Base-by-base conservation (phyloP, 2,797 vertebrate genomes). In the Rhabdomys pumilio region DNA sequence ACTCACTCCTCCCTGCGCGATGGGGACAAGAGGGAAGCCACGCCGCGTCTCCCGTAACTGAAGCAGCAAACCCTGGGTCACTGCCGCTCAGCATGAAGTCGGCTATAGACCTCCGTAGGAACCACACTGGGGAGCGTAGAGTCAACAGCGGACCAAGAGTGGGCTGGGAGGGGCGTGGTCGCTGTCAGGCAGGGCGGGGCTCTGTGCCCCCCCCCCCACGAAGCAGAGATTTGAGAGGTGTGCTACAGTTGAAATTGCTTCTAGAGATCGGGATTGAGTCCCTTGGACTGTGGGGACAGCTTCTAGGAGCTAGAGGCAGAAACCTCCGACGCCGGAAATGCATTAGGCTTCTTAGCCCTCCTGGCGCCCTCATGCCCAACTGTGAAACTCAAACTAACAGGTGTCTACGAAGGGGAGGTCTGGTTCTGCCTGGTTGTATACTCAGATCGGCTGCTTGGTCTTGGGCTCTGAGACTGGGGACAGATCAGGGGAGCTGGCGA, bases 101-200 rank as follows among this genome's bases (percentile, higher is more conserved):
- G 6, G 76, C 47, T 0, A 69, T 69, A 47, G 55, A 59, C 63
- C 90, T 59, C 19, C 1, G 3, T n/a, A 0, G 69, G 41, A 61
- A 34, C 41, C n/a, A 82, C 20, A 4, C 22, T 13, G 13, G 86
- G 63, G 20, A n/a, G 82, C 31, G 1, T 55, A 6, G 59, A 6
- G 84, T 44, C 7, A 14, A 61, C 34, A 0, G 53, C 7, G 3
- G 29, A 7, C 53, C 7, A 0, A 1, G 20, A 50, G 22, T 29
- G 34, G 84, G 38, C 69, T n/a, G 77, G 38, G 94, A 97, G 97
- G 98, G 98, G 98, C 96, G 96, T 97, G 97, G 93, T 75, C 92
- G 41, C 41, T 1, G 61, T 63, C 67, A 1, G 29, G 75, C 53
- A 20, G n/a, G 14, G 65, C 53, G 61, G 63, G 44, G 83, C 63